Percentiles rank a stretch among this genome's conserved stretches.
These are phyloP conservation scores for Eclectus roratus DNA, from an alignment of 2,113 vertebrate species.

Conservation along the genomic window DNA sequence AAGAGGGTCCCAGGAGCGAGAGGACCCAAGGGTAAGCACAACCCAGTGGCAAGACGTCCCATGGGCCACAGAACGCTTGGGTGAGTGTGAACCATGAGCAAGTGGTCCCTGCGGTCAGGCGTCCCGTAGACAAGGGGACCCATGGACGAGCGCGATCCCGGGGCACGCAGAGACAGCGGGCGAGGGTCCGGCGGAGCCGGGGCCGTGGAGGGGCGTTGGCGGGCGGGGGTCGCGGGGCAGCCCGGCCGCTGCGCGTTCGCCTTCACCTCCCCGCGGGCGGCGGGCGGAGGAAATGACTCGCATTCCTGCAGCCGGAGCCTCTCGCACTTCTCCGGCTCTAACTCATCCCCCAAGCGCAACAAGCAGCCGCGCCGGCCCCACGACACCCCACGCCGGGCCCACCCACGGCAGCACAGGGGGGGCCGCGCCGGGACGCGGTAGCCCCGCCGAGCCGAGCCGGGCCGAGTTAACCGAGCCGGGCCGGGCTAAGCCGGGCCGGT, in stretches of 20 bases:
- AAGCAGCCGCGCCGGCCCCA: background rate
- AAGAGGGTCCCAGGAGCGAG: too few relatives aligned
- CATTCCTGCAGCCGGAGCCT: constrained; percentile 85
- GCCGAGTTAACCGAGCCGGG: background rate
- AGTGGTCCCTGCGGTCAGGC: background rate
- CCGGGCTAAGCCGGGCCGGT: background rate
- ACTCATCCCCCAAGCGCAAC: constrained; percentile 55
- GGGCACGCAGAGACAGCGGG: background rate
- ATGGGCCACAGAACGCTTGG: background rate
- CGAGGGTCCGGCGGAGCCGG: background rate
- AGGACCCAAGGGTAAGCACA: background rate
- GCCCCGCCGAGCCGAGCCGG: background rate
- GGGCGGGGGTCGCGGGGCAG: background rate
- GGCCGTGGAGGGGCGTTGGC: background rate
- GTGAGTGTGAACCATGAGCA: background rate
- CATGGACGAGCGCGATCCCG: background rate
- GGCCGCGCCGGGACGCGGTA: background rate
- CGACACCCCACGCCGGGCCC: background rate
- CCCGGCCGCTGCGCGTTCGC: constrained; percentile 39
- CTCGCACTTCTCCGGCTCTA: constrained; percentile 69
- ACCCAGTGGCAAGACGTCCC: background rate
- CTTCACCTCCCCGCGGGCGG: constrained; percentile 70
- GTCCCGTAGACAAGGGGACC: background rate
- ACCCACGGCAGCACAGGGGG: background rate
- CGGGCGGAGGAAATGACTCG: constrained; percentile 82